Base-by-base conservation (phyloP, 2,888 invertebrate species). In the Rhamnusium bicolor region DNA sequence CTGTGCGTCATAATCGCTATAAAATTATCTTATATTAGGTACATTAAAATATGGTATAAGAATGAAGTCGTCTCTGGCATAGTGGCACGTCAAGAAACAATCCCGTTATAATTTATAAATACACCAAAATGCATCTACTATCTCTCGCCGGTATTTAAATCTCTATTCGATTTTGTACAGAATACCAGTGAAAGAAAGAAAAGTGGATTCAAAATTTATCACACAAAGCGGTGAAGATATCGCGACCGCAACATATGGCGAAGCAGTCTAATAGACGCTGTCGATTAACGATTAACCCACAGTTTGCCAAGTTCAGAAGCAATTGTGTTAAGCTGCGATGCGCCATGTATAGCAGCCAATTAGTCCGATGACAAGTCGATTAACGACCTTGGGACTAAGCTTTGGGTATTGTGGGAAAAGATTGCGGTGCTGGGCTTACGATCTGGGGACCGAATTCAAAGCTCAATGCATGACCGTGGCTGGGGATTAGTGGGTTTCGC, bases 301-400 rank as follows among this genome's bases (percentile, higher is more conserved):
- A 0, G 58, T 40, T 60, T 12, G 14, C 58, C 58, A 60, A 60
- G 58, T 60, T 60, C 58, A 14, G 58, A 32, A 18, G 58, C 58
- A 60, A 60, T 60, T 60, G 63, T 29, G 63, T 24, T 16, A 49
- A 49, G 49, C 32, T 54, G 32, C 51, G 29, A 29, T 27, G 29
- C 63, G 51, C 24, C 32, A 32, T 53, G 65, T 53, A 24, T 40
- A 51, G 65, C 53, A 19, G 53, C 65, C 65, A 65, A 65, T 65
- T 65, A 65, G 53, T 7, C 51, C 65, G 65, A 65, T 65, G 65
- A 65, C 65, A 65, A 65, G 65, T 65, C 65, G 65, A 65, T 65
- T 65, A 65, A 65, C 53, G 53, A n/a, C 53, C 65, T 51, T 24
- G 27, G 21, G 51, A 40, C n/a, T 40, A 40, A n/a, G 63, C 49